Conservation (phyloP, 1,140 invertebrate species). For the Drosophila ercepeae region DNA sequence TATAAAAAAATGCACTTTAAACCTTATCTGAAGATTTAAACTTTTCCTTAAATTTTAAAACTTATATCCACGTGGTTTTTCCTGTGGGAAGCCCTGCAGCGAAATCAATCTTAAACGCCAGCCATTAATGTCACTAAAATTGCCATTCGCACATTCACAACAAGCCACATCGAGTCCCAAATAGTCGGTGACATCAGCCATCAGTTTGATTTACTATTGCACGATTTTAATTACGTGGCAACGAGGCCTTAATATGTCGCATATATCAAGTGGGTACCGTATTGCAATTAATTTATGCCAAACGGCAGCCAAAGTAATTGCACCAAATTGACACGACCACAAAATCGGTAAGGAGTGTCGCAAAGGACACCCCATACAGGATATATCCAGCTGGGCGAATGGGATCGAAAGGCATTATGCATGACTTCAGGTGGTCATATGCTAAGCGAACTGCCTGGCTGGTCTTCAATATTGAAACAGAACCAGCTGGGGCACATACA, state of each 20-base stretch:
- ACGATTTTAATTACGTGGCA: constrained; percentile 74
- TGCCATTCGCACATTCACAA: constrained; percentile 15
- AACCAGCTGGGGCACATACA: constrained; percentile 52
- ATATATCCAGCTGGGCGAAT: neutral
- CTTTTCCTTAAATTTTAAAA: neutral
- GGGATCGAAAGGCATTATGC: constrained; percentile 39
- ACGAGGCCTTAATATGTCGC: constrained; percentile 57
- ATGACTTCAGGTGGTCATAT: constrained; percentile 51
- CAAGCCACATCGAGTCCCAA: neutral
- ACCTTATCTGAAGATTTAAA: neutral
- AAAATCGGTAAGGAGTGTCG: constrained; percentile 13
- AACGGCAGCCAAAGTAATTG: constrained; percentile 71
- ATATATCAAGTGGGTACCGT: constrained; percentile 59
- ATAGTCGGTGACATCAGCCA: constrained; percentile 1
- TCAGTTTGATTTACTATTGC: constrained; percentile 58
- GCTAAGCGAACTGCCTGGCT: constrained; percentile 57
- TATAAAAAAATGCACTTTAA: neutral
- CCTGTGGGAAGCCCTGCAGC: neutral
- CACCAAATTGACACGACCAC: constrained; percentile 66
- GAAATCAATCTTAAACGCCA: constrained; percentile 28
- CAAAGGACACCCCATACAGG: too few relatives aligned
- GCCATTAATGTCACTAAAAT: constrained; percentile 39
- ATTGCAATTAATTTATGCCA: constrained; percentile 78
- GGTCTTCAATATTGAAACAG: constrained; percentile 65
- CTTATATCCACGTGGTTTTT: neutral